Evolutionary conservation across 2,888 invertebrate genomes (phyloP).

Genomic region (Parthenolecanium corni): DNA sequence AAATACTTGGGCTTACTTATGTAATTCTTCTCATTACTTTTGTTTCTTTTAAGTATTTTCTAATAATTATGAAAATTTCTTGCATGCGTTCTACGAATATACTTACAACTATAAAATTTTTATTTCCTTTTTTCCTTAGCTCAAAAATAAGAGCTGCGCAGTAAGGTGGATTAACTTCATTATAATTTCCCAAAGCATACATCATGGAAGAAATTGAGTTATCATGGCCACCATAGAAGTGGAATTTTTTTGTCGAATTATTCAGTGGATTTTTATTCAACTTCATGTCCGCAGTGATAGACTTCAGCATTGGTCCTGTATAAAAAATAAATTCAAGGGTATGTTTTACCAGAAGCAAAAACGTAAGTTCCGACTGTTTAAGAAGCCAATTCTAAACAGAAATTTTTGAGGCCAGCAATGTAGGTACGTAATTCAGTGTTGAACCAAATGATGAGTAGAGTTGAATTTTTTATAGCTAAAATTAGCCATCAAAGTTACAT

Average conservation of each 20-base stretch:
- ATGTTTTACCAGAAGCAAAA: not conserved
- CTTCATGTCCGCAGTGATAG: slow-evolving; percentile 2
- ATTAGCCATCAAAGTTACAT: too few species aligned
- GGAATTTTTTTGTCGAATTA: slow-evolving; percentile 43
- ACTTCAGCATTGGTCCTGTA: slow-evolving; percentile 14
- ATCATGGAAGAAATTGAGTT: slow-evolving; percentile 56
- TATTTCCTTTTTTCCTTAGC: slow-evolving; percentile 45
- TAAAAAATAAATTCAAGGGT: not conserved
- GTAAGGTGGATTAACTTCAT: slow-evolving; percentile 52
- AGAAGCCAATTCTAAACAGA: too few species aligned
- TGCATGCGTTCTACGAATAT: not conserved
- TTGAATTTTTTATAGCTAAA: too few species aligned
- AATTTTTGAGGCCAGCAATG: too few species aligned
- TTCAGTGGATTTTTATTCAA: not conserved
- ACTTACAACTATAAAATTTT: slow-evolving; percentile 38
- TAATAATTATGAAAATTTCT: not conserved
- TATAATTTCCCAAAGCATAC: slow-evolving; percentile 52
- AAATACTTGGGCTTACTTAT: not conserved
- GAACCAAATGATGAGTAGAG: too few species aligned
- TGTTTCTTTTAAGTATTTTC: not conserved
- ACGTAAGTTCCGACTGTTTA: too few species aligned
- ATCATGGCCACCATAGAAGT: slow-evolving; percentile 60
- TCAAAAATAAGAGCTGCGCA: slow-evolving; percentile 53
- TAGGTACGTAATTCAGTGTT: too few species aligned
- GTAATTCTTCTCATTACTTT: too few species aligned